These are phyloP conservation scores for Phalloptychus januarius DNA, from an alignment of 2,797 vertebrate species.

Conservation along the genomic window DNA sequence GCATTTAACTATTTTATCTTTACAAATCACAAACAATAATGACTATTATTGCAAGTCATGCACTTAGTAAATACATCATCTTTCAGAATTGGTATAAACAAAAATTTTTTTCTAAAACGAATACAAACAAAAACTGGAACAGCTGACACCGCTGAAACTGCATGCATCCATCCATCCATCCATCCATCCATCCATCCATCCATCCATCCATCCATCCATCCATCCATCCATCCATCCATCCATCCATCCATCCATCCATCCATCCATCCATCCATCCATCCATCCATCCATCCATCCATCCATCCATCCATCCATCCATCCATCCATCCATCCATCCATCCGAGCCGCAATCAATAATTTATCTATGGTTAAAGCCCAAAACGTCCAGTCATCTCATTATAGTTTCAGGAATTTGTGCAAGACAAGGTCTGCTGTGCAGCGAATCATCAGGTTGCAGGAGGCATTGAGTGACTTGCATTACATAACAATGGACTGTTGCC, in stretches of 20 bases:
- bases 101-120: not conserved
- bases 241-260: too few relatives aligned
- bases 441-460: conserved; percentile 10
- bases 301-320: too few relatives aligned
- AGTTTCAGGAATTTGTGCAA: not conserved
- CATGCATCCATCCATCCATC: too few relatives aligned
- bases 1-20: not conserved
- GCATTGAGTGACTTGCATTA: conserved; percentile 17
- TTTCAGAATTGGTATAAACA: not conserved
- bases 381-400: not conserved
- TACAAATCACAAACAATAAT: not conserved
- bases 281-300: too few relatives aligned
- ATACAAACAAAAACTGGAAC: not conserved
- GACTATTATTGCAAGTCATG: not conserved
- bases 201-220: too few relatives aligned
- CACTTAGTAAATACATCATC: not conserved
- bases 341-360: not conserved
- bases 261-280: too few relatives aligned
- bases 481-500: conserved; percentile 19
- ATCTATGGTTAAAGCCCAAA: not conserved
- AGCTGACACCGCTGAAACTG: too few relatives aligned
- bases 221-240: too few relatives aligned
- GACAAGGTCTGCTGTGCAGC: conserved; percentile 3
- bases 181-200: too few relatives aligned
- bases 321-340: too few relatives aligned